A percentile compares a stretch with the other conserved stretches of the same genome.
Conservation (phyloP, 2,113 vertebrate species). For the Lycaon pictus region DNA sequence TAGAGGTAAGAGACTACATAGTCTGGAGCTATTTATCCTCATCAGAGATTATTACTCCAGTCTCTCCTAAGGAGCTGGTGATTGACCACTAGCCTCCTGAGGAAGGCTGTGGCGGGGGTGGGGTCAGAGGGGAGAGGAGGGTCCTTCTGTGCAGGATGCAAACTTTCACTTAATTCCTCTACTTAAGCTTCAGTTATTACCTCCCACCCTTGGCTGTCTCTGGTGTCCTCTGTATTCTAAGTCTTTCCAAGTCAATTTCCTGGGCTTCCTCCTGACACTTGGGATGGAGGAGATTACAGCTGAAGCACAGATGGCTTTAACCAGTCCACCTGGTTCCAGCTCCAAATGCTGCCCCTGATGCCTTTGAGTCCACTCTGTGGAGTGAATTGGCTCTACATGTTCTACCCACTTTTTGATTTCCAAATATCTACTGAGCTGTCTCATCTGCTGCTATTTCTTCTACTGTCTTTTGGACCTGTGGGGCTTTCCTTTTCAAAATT, state of each 20-base stretch:
- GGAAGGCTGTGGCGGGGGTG: accelerated
- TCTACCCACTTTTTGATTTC: neutral
- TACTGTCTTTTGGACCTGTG: neutral
- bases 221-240: neutral
- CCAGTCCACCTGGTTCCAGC: neutral
- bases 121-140: too few relatives aligned
- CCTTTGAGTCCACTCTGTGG: neutral
- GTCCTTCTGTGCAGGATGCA: neutral
- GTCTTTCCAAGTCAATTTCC: neutral
- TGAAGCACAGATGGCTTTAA: neutral
- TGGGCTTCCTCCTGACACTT: neutral
- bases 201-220: neutral
- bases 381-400: neutral
- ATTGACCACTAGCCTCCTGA: neutral
- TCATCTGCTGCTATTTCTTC: neutral
- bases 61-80: neutral
- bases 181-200: neutral
- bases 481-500: neutral
- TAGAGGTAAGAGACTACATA: too few relatives aligned
- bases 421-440: neutral
- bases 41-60: neutral
- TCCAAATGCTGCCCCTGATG: neutral
- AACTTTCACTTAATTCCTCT: neutral
- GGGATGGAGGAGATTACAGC: neutral
- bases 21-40: neutral